Percentiles rank a stretch among this genome's conserved stretches.
These are phyloP conservation scores for Orchestia grillus DNA, from an alignment of 1,140 invertebrate genomes.

Conservation along the genomic window DNA sequence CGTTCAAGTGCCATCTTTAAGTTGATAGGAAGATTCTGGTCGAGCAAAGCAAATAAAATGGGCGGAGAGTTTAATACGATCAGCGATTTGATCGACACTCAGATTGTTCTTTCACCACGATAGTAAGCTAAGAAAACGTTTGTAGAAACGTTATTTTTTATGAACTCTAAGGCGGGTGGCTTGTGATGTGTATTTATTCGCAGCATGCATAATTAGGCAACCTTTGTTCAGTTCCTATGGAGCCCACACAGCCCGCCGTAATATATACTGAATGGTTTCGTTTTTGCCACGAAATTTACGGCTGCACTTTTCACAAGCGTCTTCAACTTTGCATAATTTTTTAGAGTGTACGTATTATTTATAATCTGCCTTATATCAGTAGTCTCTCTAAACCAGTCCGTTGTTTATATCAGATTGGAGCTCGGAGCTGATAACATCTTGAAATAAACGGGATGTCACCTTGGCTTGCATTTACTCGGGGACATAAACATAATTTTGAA, in stretches of 20 bases:
- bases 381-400: not conserved
- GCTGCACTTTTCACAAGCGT: not conserved
- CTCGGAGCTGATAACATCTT: not conserved
- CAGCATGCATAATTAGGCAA: not conserved
- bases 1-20: too few species aligned
- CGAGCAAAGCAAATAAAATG: too few species aligned
- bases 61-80: too few species aligned
- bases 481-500: conserved; percentile 1
- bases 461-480: not conserved
- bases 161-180: not conserved
- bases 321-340: not conserved
- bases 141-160: not conserved
- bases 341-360: not conserved
- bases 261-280: not conserved
- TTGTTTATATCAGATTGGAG: not conserved
- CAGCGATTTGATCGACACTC: not conserved
- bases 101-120: not conserved
- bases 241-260: not conserved
- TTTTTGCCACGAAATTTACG: not conserved
- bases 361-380: conserved; percentile 9
- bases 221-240: not conserved
- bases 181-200: not conserved
- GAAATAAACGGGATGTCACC: not conserved
- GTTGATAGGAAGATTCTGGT: too few species aligned
- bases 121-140: not conserved